Conservation (phyloP, 1,140 invertebrate species). For the Drosophila bocqueti region DNA sequence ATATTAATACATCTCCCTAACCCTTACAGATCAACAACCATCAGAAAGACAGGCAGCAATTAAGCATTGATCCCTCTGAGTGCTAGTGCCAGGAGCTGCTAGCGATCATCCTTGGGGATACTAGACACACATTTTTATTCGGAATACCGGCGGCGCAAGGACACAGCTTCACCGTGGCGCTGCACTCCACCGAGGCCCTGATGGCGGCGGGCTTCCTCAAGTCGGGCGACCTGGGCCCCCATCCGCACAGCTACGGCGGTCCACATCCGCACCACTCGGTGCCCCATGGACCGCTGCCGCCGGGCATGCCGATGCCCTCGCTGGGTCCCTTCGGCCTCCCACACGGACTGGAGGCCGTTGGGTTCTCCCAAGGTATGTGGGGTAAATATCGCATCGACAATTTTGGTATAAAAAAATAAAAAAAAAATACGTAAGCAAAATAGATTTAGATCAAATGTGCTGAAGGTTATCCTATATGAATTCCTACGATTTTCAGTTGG, state of each 20-base stretch:
- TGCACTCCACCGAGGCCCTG: conserved; percentile 85
- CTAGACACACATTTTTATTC: conserved; percentile 1
- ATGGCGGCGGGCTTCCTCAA: conserved; percentile 85
- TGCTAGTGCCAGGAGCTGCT: conserved; percentile 1
- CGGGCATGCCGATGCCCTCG: conserved; percentile 85
- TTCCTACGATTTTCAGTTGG: too few species aligned
- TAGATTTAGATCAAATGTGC: conserved; percentile 47
- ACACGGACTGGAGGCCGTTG: conserved; percentile 85
- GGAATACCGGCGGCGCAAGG: conserved; percentile 35
- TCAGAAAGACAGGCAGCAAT: not conserved
- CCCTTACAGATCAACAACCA: not conserved
- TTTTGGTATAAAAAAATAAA: conserved; percentile 73
- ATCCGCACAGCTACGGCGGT: conserved; percentile 84
- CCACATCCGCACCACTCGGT: conserved; percentile 84
- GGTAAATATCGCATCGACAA: conserved; percentile 84
- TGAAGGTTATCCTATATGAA: conserved; percentile 37
- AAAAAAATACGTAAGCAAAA: conserved; percentile 19
- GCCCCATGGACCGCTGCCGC: conserved; percentile 83
- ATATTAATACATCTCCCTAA: not conserved
- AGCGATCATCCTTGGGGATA: conserved; percentile 1
- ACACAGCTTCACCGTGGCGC: conserved; percentile 82
- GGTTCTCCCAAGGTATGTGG: conserved; percentile 86
- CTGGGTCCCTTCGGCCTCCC: conserved; percentile 85
- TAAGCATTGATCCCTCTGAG: not conserved
- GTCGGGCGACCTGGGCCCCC: conserved; percentile 81